Evolutionary conservation across 2,113 vertebrate genomes (phyloP).

Genomic region (Seriola rivoliana): DNA sequence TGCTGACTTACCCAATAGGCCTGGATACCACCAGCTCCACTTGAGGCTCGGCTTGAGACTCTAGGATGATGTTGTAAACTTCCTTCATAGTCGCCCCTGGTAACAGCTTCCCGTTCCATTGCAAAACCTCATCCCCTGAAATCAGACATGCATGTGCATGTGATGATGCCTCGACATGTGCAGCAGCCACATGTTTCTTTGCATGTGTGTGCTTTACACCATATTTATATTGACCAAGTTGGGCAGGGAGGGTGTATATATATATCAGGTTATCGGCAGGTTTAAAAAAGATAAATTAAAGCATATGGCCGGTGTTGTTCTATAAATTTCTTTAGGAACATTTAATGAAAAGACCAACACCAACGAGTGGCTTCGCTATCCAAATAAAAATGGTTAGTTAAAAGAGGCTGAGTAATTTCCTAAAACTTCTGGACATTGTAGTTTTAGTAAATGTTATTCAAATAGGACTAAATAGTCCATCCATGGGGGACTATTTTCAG

Average conservation of each 20-base stretch:
- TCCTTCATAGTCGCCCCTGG: conserved; percentile 99
- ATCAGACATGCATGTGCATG: conserved; percentile 4
- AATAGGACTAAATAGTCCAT: not conserved
- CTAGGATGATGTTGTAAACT: conserved; percentile 99
- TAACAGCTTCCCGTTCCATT: conserved; percentile 98
- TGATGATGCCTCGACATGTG: too few relatives aligned
- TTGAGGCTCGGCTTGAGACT: conserved; percentile 98
- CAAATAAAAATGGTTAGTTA: too few relatives aligned
- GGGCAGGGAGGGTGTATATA: too few relatives aligned
- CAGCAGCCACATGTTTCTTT: too few relatives aligned
- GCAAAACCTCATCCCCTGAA: conserved; percentile 97
- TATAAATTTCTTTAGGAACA: too few relatives aligned
- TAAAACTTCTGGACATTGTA: too few relatives aligned
- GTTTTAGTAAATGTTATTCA: not conserved
- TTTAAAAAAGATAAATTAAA: not conserved
- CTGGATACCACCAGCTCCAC: conserved; percentile 99
- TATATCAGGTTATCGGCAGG: not conserved
- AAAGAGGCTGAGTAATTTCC: too few relatives aligned
- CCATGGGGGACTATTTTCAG: too few relatives aligned
- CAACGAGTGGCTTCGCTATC: too few relatives aligned
- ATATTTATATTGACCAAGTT: not conserved
- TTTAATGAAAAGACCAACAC: too few relatives aligned
- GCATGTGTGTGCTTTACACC: too few relatives aligned
- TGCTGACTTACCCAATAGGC: conserved; percentile 94
- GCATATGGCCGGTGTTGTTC: not conserved